These are phyloP conservation scores for Morbakka virulenta DNA, from an alignment of 30 jellyfish, hydroid and myxozoan genomes.

Conservation along the genomic window DNA sequence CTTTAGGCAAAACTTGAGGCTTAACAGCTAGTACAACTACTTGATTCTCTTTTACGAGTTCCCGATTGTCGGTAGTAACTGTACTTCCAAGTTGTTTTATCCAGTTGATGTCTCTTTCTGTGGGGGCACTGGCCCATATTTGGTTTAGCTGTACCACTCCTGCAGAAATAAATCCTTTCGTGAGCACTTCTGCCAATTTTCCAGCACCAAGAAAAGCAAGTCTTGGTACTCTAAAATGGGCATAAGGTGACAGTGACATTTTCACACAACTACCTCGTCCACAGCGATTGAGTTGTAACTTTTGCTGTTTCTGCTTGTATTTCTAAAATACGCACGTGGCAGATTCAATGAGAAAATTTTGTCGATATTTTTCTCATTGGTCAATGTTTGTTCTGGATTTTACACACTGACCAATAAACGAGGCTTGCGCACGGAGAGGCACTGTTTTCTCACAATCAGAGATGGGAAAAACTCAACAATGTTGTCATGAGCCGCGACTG, in stretches of 20 bases:
- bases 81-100: slow-evolving; percentile 79
- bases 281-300: too few species aligned
- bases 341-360: too few species aligned
- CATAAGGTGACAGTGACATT: slow-evolving; percentile 11
- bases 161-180: slow-evolving; percentile 94
- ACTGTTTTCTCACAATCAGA: too few species aligned
- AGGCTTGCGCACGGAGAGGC: too few species aligned
- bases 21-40: slow-evolving; percentile 89
- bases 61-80: slow-evolving; percentile 67
- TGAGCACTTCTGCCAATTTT: slow-evolving; percentile 90
- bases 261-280: too few species aligned
- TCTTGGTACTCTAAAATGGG: slow-evolving; percentile 74
- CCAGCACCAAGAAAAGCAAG: slow-evolving; percentile 98
- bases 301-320: too few species aligned
- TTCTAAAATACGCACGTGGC: too few species aligned
- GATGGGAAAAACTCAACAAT: too few species aligned
- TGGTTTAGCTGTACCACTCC: slow-evolving; percentile 89
- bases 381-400: too few species aligned
- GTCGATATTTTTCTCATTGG: too few species aligned
- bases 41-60: slow-evolving; percentile 68
- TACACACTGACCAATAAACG: too few species aligned
- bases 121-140: slow-evolving; percentile 96
- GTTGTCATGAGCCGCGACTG: too few species aligned
- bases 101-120: slow-evolving; percentile 81
- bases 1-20: slow-evolving; percentile 90